Evolutionary conservation across 2,113 vertebrate species (phyloP).

Genomic region (Notarius lentiginosus): DNA sequence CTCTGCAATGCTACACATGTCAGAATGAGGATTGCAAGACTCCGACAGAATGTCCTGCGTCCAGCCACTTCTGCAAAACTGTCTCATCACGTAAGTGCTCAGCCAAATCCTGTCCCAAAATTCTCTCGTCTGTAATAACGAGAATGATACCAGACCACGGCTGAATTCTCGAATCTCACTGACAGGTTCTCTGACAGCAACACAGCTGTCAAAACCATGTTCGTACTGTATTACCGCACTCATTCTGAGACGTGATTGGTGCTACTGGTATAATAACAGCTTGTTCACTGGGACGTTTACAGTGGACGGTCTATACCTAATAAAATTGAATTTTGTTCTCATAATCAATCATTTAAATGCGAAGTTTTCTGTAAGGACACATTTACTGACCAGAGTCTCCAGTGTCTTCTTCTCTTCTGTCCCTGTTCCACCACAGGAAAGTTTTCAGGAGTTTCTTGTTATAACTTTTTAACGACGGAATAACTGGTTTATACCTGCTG

Average conservation of each 20-base stretch:
- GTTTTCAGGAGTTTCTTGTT: not conserved
- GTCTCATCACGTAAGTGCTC: conserved; percentile 25
- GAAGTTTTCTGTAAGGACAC: not conserved
- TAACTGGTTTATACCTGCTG: not conserved
- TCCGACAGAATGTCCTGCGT: not conserved
- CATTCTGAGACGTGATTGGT: not conserved
- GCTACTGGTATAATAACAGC: not conserved
- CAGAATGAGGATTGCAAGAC: conserved; percentile 43
- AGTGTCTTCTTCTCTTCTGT: not conserved
- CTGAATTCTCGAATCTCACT: not conserved
- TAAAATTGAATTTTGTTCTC: not conserved
- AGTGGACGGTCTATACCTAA: not conserved
- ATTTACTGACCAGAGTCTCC: not conserved
- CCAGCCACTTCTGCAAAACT: conserved; percentile 52
- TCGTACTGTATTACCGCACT: not conserved
- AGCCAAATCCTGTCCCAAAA: not conserved
- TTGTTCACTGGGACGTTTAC: not conserved
- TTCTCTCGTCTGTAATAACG: not conserved
- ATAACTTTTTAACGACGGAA: too few species aligned
- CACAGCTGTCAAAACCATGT: not conserved
- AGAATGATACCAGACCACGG: not conserved
- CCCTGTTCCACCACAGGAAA: not conserved
- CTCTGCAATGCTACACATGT: conserved; percentile 62
- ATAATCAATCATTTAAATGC: too few species aligned
- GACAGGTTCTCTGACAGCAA: not conserved